A percentile compares a stretch with the other conserved stretches of the same genome.
phyloP scores from a whole-genome alignment of 2,113 vertebrate genomes.

The Sterrhoptilus dennistouni region DNA sequence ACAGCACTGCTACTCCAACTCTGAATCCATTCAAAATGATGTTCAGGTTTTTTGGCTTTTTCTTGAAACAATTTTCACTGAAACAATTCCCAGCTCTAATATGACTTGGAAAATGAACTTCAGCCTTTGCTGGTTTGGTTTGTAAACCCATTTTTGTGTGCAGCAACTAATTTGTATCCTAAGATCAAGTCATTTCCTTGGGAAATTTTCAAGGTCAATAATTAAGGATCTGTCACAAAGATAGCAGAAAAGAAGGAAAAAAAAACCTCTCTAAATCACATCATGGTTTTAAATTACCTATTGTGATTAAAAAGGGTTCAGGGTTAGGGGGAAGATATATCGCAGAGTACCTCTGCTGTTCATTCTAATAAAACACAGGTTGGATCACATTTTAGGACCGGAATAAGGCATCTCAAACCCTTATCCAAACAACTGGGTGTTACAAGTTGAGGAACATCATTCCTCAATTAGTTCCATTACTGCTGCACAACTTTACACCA shows the following conservation, averaged over 20 bases:
- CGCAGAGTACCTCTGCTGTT: background rate
- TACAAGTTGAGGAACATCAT: background rate
- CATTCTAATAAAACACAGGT: background rate
- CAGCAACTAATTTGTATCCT: background rate
- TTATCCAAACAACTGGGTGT: background rate
- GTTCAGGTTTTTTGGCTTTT: fast-evolving
- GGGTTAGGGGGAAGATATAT: background rate
- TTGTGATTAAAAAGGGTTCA: background rate
- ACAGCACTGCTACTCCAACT: fast-evolving
- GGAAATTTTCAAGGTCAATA: background rate
- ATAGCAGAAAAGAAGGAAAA: background rate
- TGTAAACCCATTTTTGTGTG: background rate
- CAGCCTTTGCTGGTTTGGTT: background rate
- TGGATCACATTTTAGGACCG: background rate
- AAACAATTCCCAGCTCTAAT: background rate
- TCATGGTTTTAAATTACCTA: background rate
- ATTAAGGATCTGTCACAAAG: background rate
- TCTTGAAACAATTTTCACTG: background rate
- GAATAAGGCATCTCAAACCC: background rate
- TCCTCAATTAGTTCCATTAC: background rate
- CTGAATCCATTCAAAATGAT: background rate
- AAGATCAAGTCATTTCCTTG: background rate
- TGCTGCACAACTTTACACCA: background rate
- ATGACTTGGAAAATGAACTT: background rate
- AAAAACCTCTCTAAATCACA: background rate